Base-by-base conservation (phyloP, 2,113 vertebrate species). In the Pongo abelii region DNA sequence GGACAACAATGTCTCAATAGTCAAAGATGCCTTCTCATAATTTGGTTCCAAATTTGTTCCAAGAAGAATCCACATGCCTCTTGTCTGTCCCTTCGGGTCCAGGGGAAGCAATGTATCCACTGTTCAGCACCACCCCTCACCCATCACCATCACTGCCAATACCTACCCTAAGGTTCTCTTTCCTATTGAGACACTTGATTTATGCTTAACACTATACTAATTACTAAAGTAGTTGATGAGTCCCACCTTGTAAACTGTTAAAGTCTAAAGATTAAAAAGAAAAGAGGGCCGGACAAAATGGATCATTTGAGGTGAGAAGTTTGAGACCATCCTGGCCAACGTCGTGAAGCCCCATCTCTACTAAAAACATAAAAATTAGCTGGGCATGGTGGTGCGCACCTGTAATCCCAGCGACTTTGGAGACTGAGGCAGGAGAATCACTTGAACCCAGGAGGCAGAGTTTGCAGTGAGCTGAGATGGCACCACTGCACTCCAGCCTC, bases 121-220 rank as follows among this genome's bases (percentile, higher is more conserved):
- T 9, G 8, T 35, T 18, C 23, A 27, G 13, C 10, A 64, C 61
- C 27, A 69, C 32, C 23, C 4, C 2, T 7, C 1, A 3, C 0
- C 5, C 4, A 8, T 11, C 18, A 14, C 11, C 2, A 1, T 70
- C 38, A 0, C 2, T 12, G 16, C 22, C 9, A 1, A 0, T 1
- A 8, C 5, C 4, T n/a, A 40, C 35, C 35, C 8, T 1, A 14
- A 48, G 11, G 22, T n/a, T 3, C 0, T 48, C 3, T 70, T 50
- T 30, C 32, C 55, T 8, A 1, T 0, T 5, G 9, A 38, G 6
- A n/a, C 12, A 20, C 27, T 6, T 5, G 12, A 77, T 23, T 84
- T 18, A 2, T 5, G 25, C 13, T 40, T 11, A 5, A 23, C 22
- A 27, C 6, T 6, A 1, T 2, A 43, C 43, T 67, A 10, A 30